A percentile compares a stretch with the other conserved stretches of the same genome.
These are phyloP conservation scores for Synanthedon vespiformis DNA, from an alignment of 2,888 invertebrate genomes.

Conservation along the genomic window DNA sequence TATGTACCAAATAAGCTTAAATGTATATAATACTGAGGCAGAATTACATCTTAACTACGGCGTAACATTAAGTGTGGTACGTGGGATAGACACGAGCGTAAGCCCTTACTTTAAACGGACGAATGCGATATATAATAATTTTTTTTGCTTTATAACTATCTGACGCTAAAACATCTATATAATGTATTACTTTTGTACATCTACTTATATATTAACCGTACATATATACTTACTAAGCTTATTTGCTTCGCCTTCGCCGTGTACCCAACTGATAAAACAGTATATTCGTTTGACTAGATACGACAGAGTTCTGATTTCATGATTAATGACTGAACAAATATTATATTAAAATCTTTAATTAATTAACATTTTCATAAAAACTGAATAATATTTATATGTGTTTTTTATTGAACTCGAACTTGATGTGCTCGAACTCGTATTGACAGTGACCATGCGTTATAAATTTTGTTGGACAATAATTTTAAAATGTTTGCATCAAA, in stretches of 20 bases:
- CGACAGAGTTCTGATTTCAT: too few species aligned
- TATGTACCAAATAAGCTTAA: conserved; percentile 70
- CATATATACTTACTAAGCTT: conserved; percentile 67
- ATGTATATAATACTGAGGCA: conserved; percentile 72
- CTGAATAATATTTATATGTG: too few species aligned
- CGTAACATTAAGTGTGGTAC: conserved; percentile 68
- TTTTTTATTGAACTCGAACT: too few species aligned
- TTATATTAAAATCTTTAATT: too few species aligned
- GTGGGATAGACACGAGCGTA: conserved; percentile 68
- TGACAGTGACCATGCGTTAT: too few species aligned
- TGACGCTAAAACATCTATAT: conserved; percentile 72
- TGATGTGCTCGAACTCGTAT: too few species aligned
- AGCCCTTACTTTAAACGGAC: conserved; percentile 70
- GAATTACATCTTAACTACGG: conserved; percentile 70
- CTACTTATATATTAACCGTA: conserved; percentile 69
- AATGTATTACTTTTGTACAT: conserved; percentile 71
- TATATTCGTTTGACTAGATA: too few species aligned
- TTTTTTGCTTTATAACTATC: conserved; percentile 68
- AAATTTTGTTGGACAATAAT: too few species aligned
- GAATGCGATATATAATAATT: conserved; percentile 70
- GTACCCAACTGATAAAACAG: conserved; percentile 44
- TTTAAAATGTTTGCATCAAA: too few species aligned
- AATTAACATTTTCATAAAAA: too few species aligned
- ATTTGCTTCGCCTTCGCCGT: conserved; percentile 43
- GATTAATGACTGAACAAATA: too few species aligned